Percentiles rank a stretch among this genome's conserved stretches.
Evolutionary conservation across 2,888 invertebrate genomes (phyloP).

Genomic region (Lasioglossum morio): DNA sequence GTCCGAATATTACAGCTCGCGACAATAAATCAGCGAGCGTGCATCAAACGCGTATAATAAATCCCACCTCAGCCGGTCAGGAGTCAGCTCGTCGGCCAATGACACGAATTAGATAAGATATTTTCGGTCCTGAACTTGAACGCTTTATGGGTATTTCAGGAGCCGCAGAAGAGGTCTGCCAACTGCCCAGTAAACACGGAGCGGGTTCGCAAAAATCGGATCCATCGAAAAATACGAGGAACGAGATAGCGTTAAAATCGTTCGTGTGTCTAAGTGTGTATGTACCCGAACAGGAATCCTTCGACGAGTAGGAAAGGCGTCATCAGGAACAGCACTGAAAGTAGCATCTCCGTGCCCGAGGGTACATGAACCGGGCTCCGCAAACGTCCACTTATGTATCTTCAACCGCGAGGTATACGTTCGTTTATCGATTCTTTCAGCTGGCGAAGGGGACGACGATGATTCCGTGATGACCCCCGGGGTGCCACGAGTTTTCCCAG

Average conservation of each 20-base stretch:
- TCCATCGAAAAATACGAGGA: neutral
- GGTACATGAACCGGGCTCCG: conserved; percentile 24
- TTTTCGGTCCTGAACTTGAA: conserved; percentile 65
- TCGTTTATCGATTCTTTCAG: conserved; percentile 50
- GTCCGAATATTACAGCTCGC: neutral
- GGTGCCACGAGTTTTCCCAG: conserved; percentile 17
- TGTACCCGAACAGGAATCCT: conserved; percentile 49
- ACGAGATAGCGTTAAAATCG: neutral
- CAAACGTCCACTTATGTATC: neutral
- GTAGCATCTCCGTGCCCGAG: conserved; percentile 20
- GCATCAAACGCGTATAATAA: no score
- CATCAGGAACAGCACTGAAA: conserved; percentile 37
- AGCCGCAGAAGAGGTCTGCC: conserved; percentile 29
- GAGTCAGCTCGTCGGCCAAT: conserved; percentile 53
- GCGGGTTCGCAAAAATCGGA: conserved; percentile 15
- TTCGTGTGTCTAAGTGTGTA: neutral
- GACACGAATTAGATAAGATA: conserved; percentile 72
- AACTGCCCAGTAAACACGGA: conserved; percentile 10
- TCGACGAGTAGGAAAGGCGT: conserved; percentile 18
- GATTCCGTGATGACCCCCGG: conserved; percentile 26
- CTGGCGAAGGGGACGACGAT: neutral
- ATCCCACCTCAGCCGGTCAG: conserved; percentile 21
- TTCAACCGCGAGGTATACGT: neutral
- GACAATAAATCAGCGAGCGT: no score
- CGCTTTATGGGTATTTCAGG: conserved; percentile 45